Conservation (phyloP, 2,797 vertebrate species). For the Chelonia mydas region DNA sequence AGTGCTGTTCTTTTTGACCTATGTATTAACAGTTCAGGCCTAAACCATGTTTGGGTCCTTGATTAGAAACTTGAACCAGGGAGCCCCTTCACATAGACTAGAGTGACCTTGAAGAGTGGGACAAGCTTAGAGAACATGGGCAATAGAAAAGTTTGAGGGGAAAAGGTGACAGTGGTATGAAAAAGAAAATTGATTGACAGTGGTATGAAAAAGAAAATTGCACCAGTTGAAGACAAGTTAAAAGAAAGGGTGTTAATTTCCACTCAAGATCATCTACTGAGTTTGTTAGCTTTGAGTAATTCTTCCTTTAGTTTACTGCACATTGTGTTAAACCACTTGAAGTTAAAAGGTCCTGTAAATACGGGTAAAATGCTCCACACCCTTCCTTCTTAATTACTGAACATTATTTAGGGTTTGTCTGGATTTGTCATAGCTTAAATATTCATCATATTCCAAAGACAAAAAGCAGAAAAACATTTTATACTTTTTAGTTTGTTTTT, state of each 20-base stretch:
- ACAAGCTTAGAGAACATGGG: background rate
- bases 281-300: slow-evolving; percentile 67
- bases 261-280: slow-evolving; percentile 51
- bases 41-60: background rate
- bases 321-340: slow-evolving; percentile 64
- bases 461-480: slow-evolving; percentile 18
- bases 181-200: background rate
- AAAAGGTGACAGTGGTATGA: background rate
- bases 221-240: slow-evolving; percentile 54
- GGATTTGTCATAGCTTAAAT: slow-evolving; percentile 52
- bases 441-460: slow-evolving; percentile 24
- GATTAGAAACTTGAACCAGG: rapidly evolving
- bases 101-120: background rate
- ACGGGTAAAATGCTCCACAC: slow-evolving; percentile 39
- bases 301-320: slow-evolving; percentile 74
- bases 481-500: slow-evolving; percentile 21
- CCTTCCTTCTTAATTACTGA: slow-evolving; percentile 50
- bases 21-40: background rate
- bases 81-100: background rate
- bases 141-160: background rate
- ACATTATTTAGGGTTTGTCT: slow-evolving; percentile 62
- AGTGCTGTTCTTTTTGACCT: background rate
- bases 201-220: slow-evolving; percentile 33
- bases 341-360: slow-evolving; percentile 39
- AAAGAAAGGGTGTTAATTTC: slow-evolving; percentile 58